phyloP scores from a whole-genome alignment of 2,797 vertebrate genomes.

The Sarcophilus harrisii region DNA sequence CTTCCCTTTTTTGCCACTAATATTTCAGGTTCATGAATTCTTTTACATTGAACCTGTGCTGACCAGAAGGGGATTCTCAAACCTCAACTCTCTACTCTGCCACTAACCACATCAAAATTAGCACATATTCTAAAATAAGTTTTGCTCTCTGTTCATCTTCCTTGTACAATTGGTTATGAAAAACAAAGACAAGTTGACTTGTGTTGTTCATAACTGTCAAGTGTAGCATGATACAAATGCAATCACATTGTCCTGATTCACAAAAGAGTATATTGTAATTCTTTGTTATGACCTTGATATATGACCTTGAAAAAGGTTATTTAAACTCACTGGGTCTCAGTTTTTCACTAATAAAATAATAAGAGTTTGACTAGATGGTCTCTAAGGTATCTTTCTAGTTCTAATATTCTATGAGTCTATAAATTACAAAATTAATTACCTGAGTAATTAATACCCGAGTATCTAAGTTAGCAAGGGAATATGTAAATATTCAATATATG shows the following conservation, averaged over 20 bases:
- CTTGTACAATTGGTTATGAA: background rate
- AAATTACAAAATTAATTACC: background rate
- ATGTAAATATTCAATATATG: background rate
- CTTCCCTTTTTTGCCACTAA: too few species aligned
- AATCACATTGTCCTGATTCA: background rate
- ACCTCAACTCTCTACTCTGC: too few species aligned
- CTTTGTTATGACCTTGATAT: background rate
- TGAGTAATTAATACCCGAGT: background rate
- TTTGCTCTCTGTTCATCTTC: background rate
- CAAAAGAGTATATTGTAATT: background rate
- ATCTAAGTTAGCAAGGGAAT: background rate
- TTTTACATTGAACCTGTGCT: too few species aligned
- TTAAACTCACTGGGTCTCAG: background rate
- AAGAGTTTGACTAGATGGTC: background rate
- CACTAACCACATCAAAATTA: too few species aligned
- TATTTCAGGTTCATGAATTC: too few species aligned
- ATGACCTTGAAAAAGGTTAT: background rate
- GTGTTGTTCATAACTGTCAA: background rate
- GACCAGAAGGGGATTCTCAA: too few species aligned
- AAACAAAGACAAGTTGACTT: background rate
- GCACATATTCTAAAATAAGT: background rate
- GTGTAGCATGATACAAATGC: background rate
- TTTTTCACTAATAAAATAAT: background rate
- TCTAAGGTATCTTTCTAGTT: background rate
- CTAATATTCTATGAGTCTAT: background rate